Conservation (phyloP, 2,888 invertebrate species). For the Drosophila meridiana region DNA sequence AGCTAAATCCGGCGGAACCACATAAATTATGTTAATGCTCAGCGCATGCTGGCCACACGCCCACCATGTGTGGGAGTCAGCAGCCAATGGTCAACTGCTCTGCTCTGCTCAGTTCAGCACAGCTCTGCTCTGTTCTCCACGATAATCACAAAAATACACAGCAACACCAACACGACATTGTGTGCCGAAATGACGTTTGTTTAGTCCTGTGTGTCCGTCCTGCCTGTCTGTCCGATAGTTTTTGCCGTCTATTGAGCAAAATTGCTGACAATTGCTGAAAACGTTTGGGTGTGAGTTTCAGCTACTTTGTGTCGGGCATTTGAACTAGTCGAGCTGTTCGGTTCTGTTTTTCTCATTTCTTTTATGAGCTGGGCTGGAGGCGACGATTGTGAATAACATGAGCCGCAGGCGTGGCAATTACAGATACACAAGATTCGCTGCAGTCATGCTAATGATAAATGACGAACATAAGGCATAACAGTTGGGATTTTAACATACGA, state of each 20-base stretch:
- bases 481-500: not conserved
- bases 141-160: conserved; percentile 79
- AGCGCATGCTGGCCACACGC: conserved; percentile 81
- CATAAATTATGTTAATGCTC: conserved; percentile 85
- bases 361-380: not conserved
- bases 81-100: conserved; percentile 22
- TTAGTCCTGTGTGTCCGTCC: conserved; percentile 44
- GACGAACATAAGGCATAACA: conserved; percentile 16
- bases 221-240: conserved; percentile 65
- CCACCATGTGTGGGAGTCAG: conserved; percentile 70
- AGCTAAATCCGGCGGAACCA: conserved; percentile 82
- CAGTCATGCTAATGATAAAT: conserved; percentile 56
- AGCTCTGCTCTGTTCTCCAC: conserved; percentile 45
- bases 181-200: conserved; percentile 67
- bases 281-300: conserved; percentile 29
- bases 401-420: conserved; percentile 43
- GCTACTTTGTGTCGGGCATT: not conserved
- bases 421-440: conserved; percentile 28
- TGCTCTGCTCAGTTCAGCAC: conserved; percentile 29
- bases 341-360: conserved; percentile 3
- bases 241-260: conserved; percentile 69
- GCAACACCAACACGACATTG: conserved; percentile 45
- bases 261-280: conserved; percentile 84
- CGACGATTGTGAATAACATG: conserved; percentile 4
- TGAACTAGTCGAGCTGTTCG: not conserved